Base-by-base conservation (phyloP, 2,888 invertebrate species). In the Cosmia pyralina region DNA sequence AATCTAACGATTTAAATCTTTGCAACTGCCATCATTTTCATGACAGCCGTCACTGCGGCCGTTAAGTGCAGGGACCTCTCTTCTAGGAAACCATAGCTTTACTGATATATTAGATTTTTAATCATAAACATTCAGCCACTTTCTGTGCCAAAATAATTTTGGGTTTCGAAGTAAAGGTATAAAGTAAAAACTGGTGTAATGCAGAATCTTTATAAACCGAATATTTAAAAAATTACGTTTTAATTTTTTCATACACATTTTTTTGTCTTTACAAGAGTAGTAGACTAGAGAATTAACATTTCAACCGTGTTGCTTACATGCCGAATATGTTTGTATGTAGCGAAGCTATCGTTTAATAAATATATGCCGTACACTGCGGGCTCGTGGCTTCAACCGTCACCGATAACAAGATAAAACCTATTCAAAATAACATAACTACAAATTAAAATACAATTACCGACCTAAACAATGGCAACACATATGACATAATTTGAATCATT, bases 241-340 rank as follows among this genome's bases (percentile, higher is more conserved):
- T 86, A 92, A 93, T 92, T 93, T n/a, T 92, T 93, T 92, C 92
- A 91, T 94, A 95, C 93, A 95, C 90, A 92, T 90, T 92, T 93
- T 92, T 95, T 94, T 94, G 95, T 95, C 94, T 95, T 96, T 94
- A 95, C 94, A 95, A 95, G 95, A 95, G 91, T 93, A 91, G 90
- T 93, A 96, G 96, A 96, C 96, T 96, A 96, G 96, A 96, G 93
- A 94, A 93, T 92, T 93, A 95, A 94, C 94, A 94, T 93, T 93
- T 93, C 90, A 94, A 94, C 92, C 90, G 92, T 92, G 92, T 92
- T 89, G 92, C 92, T 91, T 91, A 92, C 87, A 91, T 89, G 89
- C 90, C 91, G 90, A 93, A 90, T 89, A 90, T 88, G 89, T 89
- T 87, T 88, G 84, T 88, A 88, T 88, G 88, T 89, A 92, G 92